Evolutionary conservation across 2,797 vertebrate genomes (phyloP).

Genomic region (Rhynchonycteris naso): DNA sequence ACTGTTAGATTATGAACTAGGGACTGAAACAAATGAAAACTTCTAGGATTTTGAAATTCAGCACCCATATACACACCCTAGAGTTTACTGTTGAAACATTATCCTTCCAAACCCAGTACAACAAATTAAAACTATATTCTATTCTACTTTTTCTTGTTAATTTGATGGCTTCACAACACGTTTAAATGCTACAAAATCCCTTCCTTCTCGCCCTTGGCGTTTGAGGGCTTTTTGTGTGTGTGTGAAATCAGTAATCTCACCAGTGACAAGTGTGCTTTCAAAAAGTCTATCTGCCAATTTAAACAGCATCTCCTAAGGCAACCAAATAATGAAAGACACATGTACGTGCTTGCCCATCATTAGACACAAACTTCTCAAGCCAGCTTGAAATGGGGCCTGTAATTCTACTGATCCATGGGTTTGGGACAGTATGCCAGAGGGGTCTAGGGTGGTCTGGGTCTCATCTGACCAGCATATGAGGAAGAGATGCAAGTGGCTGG

Average conservation of each 20-base stretch:
- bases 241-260: conserved; percentile 88
- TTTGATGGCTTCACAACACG: conserved; percentile 78
- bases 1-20: not conserved
- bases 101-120: conserved; percentile 80
- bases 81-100: conserved; percentile 71
- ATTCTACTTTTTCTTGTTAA: conserved; percentile 75
- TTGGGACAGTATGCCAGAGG: not conserved
- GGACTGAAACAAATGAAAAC: not conserved
- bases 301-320: conserved; percentile 90
- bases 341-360: conserved; percentile 87
- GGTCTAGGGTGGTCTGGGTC: not conserved
- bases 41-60: conserved; percentile 64
- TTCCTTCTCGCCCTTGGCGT: conserved; percentile 69
- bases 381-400: conserved; percentile 79
- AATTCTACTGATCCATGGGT: conserved; percentile 32
- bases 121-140: conserved; percentile 83
- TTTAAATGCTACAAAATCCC: conserved; percentile 70
- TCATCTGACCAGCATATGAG: not conserved
- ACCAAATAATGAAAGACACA: conserved; percentile 91
- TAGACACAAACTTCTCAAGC: conserved; percentile 75
- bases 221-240: conserved; percentile 26
- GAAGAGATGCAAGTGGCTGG: not conserved
- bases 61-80: not conserved
- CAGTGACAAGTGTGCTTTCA: conserved; percentile 89
- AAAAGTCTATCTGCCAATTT: conserved; percentile 91